Base-by-base conservation (phyloP, 2,797 vertebrate species). In the Dendrocincla fuliginosa region DNA sequence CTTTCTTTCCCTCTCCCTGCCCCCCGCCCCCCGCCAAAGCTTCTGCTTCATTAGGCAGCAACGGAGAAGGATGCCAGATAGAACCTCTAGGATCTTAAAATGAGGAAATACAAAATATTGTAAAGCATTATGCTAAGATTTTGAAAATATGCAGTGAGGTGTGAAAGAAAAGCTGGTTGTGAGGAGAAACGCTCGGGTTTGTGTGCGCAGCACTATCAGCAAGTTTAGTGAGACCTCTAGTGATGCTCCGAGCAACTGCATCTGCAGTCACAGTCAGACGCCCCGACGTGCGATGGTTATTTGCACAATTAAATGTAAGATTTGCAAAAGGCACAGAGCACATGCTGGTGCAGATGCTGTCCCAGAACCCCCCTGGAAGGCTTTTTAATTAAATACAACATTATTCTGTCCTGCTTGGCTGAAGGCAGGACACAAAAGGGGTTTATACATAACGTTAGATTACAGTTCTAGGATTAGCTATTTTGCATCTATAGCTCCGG, bases 171-270 rank as follows among this genome's bases (percentile, higher is more conserved):
- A 12, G 33, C 39, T 3, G n/a, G 16, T 0, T 39, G 5, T 14
- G 17, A 41, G 13, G 53, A 20, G 14, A 41, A 73, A 4, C 0
- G 1, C 53, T 64, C 4, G 1, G 2, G 3, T 41, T 69, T 24
- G 28, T 17, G 47, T 18, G 16, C 0, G 1, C 30, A 35, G 76
- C n/a, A 30, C 8, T 0, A 12, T 35, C 41, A 52, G 41, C 37
- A 15, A 63, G 83, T 46, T 74, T 64, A 90, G 95, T 41, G 93
- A 73, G 96, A 84, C 95, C 91, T 93, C 96, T 95, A 95, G 94
- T 67, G 94, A 70, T 79, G 47, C 46, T 55, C 17, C 1, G 12
- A 6, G 87, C 46, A 87, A 89, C 59, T 87, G 84, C 46, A 78
- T 41, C 68, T 50, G 75, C 78, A 0, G 22, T 12, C 44, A 24